phyloP scores from a whole-genome alignment of 2,113 vertebrate species.

The Phalacrocorax carbo region DNA sequence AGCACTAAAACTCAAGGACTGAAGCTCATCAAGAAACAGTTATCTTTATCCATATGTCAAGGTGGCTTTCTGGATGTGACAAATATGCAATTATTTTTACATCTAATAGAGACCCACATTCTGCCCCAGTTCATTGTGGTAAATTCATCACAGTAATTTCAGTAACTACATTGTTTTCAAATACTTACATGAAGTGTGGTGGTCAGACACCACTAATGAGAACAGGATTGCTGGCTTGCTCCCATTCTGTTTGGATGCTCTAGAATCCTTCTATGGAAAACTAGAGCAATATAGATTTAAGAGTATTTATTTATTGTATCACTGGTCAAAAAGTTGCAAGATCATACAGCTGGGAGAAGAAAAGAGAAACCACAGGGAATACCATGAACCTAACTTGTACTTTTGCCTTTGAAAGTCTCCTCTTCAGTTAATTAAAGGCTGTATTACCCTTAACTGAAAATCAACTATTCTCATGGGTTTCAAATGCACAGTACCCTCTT shows the following conservation, averaged over 20 bases:
- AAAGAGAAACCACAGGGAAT: background rate
- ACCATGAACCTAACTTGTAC: background rate
- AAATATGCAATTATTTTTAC: constrained; percentile 22
- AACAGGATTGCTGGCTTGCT: background rate
- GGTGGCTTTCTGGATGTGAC: background rate
- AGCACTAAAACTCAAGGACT: constrained; percentile 36
- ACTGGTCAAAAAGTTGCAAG: background rate
- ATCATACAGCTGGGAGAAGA: background rate
- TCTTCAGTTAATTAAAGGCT: constrained; percentile 8
- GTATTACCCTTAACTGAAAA: background rate
- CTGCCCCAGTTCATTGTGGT: background rate
- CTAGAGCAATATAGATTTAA: background rate
- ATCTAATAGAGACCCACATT: background rate
- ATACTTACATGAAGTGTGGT: background rate
- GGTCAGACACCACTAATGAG: background rate
- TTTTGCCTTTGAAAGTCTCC: constrained; percentile 2
- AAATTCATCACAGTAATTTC: background rate
- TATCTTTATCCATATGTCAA: constrained; percentile 1
- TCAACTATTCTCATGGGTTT: background rate
- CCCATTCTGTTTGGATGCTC: background rate
- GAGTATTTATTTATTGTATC: background rate
- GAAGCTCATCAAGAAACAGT: constrained; percentile 19
- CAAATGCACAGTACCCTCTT: background rate
- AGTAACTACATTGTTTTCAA: background rate
- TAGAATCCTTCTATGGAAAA: background rate